Evolutionary conservation across 2,113 vertebrate genomes (phyloP), one percentile per base, ranked within the genome.

Genomic region (Oriolus oriolus): DNA sequence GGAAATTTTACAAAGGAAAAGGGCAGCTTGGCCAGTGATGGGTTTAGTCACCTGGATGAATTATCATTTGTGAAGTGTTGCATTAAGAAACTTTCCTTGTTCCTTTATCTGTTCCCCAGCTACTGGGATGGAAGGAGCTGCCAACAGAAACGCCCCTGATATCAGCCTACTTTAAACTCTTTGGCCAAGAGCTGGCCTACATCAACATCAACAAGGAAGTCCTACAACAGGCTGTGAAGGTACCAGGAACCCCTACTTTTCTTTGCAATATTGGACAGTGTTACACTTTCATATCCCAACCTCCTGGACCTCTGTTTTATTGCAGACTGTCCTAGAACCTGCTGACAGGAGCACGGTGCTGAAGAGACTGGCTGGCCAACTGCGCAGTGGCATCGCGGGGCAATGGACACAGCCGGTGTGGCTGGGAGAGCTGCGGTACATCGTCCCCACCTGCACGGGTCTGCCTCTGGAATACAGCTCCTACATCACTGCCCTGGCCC

Each of bases 181-280:
- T 98, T 37, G 99, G 98, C 90, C 98, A 99, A 94, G 98, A 99
- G 97, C 28, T 99, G 39, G 93, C 90, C 60, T 99, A 98, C 16
- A 30, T 90, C 59, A 97, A 89, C 75, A 82, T 98, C 90, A 97
- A 98, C 75, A 98, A 98, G 97, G 95, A 96, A 33, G 39, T 93
- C 64, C 83, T 99, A 42, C 96, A 98, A 2, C 89, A 97, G 57
- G 94, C 61, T 86, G 14, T 97, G 65, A 95, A 96, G 97, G 99
- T 99, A 98, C 33, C 16, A 35, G 54, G 24, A 22, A 6, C 10
- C 17, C 12, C 41, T 47, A 2, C 37, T 49, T 54, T 10, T n/a
- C 79, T 37, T 10, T 63, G 68, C 28, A 27, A 4, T 7, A 2
- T 9, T 59, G 80, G 45, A 4, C 26, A 28, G 13, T 0, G 0